Evolutionary conservation across 2,797 vertebrate species (phyloP).

Genomic region (Gallirallus australis): DNA sequence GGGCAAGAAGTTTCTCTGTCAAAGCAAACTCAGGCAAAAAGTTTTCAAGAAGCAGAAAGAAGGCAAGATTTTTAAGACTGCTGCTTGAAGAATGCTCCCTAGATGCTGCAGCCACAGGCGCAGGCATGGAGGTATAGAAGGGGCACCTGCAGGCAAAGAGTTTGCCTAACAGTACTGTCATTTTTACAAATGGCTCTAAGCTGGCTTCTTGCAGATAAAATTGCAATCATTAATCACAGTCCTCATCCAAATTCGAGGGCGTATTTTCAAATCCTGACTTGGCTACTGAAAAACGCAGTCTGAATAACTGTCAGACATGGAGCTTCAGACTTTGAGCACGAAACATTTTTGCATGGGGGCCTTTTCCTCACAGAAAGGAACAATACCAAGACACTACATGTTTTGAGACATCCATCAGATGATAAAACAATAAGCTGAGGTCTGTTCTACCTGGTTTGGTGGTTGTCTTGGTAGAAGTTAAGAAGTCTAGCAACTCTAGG

Average conservation of each 20-base stretch:
- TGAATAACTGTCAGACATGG: background rate
- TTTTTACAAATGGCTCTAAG: constrained; percentile 54
- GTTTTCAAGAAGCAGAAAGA: background rate
- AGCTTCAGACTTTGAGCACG: background rate
- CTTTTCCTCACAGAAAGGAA: background rate
- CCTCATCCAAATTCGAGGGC: background rate
- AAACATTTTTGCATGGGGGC: background rate
- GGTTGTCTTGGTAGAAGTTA: background rate
- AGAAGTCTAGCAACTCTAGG: background rate
- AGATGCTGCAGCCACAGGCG: background rate
- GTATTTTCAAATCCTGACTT: constrained; percentile 4
- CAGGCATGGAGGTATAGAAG: background rate
- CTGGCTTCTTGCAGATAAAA: constrained; percentile 24
- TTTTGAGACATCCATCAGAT: background rate
- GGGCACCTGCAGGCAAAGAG: background rate
- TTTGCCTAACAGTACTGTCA: constrained; percentile 11
- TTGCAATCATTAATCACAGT: constrained; percentile 46
- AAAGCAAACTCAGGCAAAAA: background rate
- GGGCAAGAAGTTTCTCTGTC: background rate
- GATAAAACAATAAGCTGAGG: background rate
- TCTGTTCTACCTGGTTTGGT: background rate
- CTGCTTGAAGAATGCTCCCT: background rate
- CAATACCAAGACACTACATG: background rate
- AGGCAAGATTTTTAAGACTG: background rate
- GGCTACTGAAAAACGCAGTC: background rate